Percentiles rank a stretch among this genome's conserved stretches.
phyloP scores from a whole-genome alignment of 2,888 invertebrate genomes.

The Lampropteryx suffumata region DNA sequence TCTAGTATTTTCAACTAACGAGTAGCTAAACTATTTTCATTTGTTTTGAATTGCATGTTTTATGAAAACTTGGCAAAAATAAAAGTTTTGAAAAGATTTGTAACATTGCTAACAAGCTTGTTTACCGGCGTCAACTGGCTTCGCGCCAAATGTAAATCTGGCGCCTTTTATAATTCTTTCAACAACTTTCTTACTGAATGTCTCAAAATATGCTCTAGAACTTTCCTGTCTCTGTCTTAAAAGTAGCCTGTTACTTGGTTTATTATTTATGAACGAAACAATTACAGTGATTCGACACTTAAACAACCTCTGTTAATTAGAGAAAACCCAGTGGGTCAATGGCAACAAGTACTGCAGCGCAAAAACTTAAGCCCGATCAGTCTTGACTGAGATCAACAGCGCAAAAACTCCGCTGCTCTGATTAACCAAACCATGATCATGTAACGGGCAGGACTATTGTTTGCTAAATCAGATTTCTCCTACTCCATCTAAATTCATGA shows the following conservation, averaged over 20 bases:
- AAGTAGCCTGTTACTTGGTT: too few species aligned
- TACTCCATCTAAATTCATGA: constrained; percentile 39
- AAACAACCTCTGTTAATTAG: constrained; percentile 60
- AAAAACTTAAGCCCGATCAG: constrained; percentile 52
- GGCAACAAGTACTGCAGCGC: constrained; percentile 46
- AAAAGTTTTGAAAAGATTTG: constrained; percentile 10
- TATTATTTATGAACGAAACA: background rate
- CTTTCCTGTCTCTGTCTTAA: background rate
- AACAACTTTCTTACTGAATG: constrained; percentile 9
- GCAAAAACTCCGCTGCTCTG: constrained; percentile 50
- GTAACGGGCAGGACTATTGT: constrained; percentile 40
- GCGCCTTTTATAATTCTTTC: constrained; percentile 20
- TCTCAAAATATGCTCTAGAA: constrained; percentile 9
- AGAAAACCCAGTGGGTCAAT: constrained; percentile 70
- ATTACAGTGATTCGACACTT: constrained; percentile 17
- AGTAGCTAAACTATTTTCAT: background rate
- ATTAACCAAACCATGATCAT: constrained; percentile 42
- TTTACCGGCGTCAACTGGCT: constrained; percentile 18
- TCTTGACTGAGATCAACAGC: constrained; percentile 46
- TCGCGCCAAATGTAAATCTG: constrained; percentile 16
- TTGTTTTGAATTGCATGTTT: background rate
- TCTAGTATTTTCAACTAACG: background rate
- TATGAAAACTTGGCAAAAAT: constrained; percentile 6
- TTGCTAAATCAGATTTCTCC: constrained; percentile 41
- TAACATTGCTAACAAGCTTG: constrained; percentile 20